Percentiles rank a stretch among this genome's conserved stretches.
These are phyloP conservation scores for Alviniconcha strummeri DNA, from an alignment of 2,888 invertebrate genomes.

Conservation along the genomic window DNA sequence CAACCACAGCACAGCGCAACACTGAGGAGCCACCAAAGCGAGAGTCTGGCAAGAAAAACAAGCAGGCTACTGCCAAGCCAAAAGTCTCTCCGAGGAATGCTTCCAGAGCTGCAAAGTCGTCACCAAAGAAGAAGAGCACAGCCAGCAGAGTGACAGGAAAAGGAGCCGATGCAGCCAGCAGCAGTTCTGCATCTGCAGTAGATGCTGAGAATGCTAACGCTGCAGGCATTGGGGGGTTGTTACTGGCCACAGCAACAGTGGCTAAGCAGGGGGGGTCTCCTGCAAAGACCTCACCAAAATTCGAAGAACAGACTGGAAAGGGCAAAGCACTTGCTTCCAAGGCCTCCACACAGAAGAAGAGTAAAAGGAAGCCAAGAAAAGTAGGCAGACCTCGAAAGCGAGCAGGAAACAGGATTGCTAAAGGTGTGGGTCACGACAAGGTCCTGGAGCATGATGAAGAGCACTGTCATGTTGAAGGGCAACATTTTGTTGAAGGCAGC, in stretches of 20 bases:
- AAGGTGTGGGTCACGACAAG: not conserved
- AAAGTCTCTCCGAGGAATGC: not conserved
- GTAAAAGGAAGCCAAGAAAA: not conserved
- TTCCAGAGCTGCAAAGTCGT: not conserved
- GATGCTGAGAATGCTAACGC: no score
- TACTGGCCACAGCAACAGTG: conserved; percentile 10
- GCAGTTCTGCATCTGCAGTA: no score
- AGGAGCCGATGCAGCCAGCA: no score
- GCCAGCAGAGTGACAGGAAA: no score
- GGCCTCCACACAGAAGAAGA: not conserved
- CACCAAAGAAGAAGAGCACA: not conserved
- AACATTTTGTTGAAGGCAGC: no score
- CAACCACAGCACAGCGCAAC: not conserved
- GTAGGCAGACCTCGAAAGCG: not conserved
- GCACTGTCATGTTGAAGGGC: no score
- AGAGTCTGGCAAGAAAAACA: not conserved
- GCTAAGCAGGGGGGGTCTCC: not conserved
- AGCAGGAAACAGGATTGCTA: not conserved
- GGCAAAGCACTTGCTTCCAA: not conserved
- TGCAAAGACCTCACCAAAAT: not conserved
- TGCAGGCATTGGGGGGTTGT: not conserved
- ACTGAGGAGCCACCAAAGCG: not conserved
- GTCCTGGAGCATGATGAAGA: no score
- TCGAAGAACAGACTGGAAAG: not conserved
- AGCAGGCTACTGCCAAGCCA: not conserved